Base-by-base conservation (phyloP, 2,113 vertebrate genomes). In the Ascaphus truei region DNA sequence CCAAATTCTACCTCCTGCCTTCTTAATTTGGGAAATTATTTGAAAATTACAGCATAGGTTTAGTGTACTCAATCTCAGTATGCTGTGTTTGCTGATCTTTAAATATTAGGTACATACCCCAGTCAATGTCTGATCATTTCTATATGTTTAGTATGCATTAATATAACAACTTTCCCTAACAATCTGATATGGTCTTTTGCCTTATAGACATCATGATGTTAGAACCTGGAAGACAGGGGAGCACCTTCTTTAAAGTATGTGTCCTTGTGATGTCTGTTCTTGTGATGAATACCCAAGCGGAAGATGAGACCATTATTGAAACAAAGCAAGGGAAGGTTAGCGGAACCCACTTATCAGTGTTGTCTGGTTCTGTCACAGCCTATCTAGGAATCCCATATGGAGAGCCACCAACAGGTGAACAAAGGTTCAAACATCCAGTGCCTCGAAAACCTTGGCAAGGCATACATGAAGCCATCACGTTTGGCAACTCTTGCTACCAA, bases 311-410 rank as follows among this genome's bases (percentile, higher is more conserved):
- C 8, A 9, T 80, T n/a, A 59, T 91, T 52, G 60, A 36, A 16
- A 91, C 85, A 1, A 77, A 7, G 3, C 52, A 76, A 31, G 90
- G 89, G 0, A 77, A 78, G 57, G 75, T 92, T 23, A 68, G 65
- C 72, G 91, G 90, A 36, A 80, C 43, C 36, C 16, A 30, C 3
- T 25, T 90, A 13, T 48, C 76, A 2, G 78, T 77, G 7, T 15
- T 18, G 2, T 72, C 68, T 2, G 55, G 66, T 20, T 33, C 48
- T 3, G 64, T 74, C 12, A 71, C 60, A 20, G 76, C 72, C 13
- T 78, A 65, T 12, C 68, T 77, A 13, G 78, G 78, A 1, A 63
- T 77, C 31, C 75, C 77, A 7, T 77, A 77, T 18, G 77, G 71
- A 3, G 71, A 79, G 18, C 37, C 75, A 2, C 75, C 75, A 2